These are phyloP conservation scores for Cartodere bifasciata DNA, from an alignment of 2,888 invertebrate genomes.

Conservation along the genomic window DNA sequence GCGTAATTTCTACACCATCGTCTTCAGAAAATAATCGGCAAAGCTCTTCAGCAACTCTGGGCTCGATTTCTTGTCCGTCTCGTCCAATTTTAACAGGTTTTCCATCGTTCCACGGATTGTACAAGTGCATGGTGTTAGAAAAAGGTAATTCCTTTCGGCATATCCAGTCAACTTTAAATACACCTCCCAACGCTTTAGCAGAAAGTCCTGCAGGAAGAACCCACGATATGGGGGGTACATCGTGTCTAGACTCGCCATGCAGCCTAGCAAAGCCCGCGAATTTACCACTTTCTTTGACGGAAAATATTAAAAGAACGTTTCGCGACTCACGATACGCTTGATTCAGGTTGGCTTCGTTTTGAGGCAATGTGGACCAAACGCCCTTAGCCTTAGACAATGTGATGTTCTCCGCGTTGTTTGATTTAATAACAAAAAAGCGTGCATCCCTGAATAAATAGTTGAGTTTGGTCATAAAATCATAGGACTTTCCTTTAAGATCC, in stretches of 20 bases:
- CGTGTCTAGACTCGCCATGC: constrained; percentile 76
- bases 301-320: constrained; percentile 91
- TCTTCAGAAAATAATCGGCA: constrained; percentile 91
- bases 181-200: constrained; percentile 86
- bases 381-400: constrained; percentile 88
- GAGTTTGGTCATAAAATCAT: constrained; percentile 77
- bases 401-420: constrained; percentile 95
- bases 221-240: constrained; percentile 86
- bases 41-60: constrained; percentile 85
- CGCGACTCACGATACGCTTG: constrained; percentile 86
- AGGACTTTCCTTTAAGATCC: constrained; percentile 47
- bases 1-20: constrained; percentile 79
- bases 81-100: constrained; percentile 98
- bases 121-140: constrained; percentile 80
- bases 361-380: constrained; percentile 96
- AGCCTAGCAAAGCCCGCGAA: constrained; percentile 90
- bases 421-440: constrained; percentile 92
- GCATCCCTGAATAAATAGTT: constrained; percentile 92
- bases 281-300: constrained; percentile 95
- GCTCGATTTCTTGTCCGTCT: constrained; percentile 97
- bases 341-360: constrained; percentile 92
- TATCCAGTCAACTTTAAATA: constrained; percentile 95
- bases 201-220: constrained; percentile 87
- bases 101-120: constrained; percentile 97
- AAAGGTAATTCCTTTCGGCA: constrained; percentile 90